Evolutionary conservation across 2,797 vertebrate species (phyloP).

Genomic region (Sternarchorhynchus goeldii): DNA sequence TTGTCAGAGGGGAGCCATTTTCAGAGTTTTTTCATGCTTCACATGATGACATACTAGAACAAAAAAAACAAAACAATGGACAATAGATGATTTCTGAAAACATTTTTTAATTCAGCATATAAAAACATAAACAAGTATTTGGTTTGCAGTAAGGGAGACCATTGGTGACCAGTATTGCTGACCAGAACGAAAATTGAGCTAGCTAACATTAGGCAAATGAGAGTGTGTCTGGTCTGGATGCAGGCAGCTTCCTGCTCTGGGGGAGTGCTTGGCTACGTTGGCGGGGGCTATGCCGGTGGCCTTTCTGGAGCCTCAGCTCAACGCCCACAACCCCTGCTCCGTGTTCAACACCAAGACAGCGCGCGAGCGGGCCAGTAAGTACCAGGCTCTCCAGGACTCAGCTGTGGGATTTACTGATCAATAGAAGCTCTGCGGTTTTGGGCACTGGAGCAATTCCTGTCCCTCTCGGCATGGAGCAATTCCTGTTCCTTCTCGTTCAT

Average conservation of each 20-base stretch:
- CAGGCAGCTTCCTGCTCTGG: slow-evolving; percentile 94
- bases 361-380: slow-evolving; percentile 92
- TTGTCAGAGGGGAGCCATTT: too few relatives aligned
- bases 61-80: too few relatives aligned
- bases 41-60: too few relatives aligned
- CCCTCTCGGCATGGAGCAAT: too few relatives aligned
- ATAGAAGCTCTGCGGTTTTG: not conserved
- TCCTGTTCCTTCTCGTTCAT: not conserved
- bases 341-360: slow-evolving; percentile 94
- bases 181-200: not conserved
- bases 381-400: not conserved
- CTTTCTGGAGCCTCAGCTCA: slow-evolving; percentile 93
- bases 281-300: slow-evolving; percentile 96
- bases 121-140: too few relatives aligned
- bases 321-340: slow-evolving; percentile 90
- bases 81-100: too few relatives aligned
- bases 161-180: too few relatives aligned
- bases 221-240: slow-evolving; percentile 33
- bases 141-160: too few relatives aligned
- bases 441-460: not conserved
- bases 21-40: too few relatives aligned
- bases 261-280: slow-evolving; percentile 94
- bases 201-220: not conserved
- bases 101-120: too few relatives aligned
- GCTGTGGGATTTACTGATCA: not conserved